Percentiles rank a stretch among this genome's conserved stretches.
Evolutionary conservation across 2,797 vertebrate species (phyloP).

Genomic region (Pteropus rufus): DNA sequence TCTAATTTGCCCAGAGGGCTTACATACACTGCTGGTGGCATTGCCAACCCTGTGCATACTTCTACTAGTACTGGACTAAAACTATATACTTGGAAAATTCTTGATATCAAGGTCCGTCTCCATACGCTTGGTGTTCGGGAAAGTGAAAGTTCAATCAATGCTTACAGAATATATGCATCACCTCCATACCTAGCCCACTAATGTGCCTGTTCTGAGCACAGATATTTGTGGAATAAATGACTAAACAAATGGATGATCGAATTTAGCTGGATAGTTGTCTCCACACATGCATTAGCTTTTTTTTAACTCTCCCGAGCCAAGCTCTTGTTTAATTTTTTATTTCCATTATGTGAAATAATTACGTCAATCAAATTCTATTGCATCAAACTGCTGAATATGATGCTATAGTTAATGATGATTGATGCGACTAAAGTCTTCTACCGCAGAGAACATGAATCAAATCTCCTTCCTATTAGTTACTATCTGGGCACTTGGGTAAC

Average conservation of each 20-base stretch:
- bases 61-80: not conserved
- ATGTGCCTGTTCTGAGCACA: not conserved
- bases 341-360: conserved; percentile 27
- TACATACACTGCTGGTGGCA: not conserved
- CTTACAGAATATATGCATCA: not conserved
- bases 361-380: conserved; percentile 32
- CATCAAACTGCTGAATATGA: conserved; percentile 26
- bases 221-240: not conserved
- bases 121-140: not conserved
- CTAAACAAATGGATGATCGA: conserved; percentile 29
- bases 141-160: not conserved
- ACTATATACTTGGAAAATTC: not conserved
- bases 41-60: not conserved
- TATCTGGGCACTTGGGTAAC: conserved; percentile 3
- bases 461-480: not conserved
- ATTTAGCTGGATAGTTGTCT: not conserved
- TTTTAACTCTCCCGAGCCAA: not conserved
- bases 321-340: conserved; percentile 40
- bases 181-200: not conserved
- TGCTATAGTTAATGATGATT: conserved; percentile 16
- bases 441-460: not conserved
- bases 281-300: not conserved
- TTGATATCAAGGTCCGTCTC: not conserved
- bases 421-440: not conserved
- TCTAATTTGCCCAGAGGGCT: not conserved